Evolutionary conservation across 2,888 invertebrate species (phyloP).

Genomic region (Unio delphinus): DNA sequence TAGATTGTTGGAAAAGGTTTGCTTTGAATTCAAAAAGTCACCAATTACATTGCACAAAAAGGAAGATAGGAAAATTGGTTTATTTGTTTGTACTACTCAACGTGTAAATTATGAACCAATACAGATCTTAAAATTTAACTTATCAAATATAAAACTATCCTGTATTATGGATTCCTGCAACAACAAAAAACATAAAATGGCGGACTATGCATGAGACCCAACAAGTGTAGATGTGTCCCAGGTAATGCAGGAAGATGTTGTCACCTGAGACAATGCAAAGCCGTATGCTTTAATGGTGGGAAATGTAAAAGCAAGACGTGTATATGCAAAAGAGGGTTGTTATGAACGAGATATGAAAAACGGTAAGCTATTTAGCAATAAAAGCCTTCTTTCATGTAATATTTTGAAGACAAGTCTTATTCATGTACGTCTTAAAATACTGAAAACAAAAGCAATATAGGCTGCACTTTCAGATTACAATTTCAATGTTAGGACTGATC

Average conservation of each 20-base stretch:
- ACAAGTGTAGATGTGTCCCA: slow-evolving; percentile 56
- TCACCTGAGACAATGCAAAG: slow-evolving; percentile 27
- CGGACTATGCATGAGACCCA: slow-evolving; percentile 58
- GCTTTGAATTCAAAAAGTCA: too few relatives aligned
- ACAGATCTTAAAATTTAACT: neutral
- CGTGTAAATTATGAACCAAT: neutral
- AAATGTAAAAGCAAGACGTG: slow-evolving; percentile 91
- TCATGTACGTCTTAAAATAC: too few relatives aligned
- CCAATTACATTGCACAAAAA: too few relatives aligned
- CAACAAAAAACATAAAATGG: slow-evolving; percentile 55
- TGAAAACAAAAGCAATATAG: too few relatives aligned
- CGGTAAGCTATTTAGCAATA: slow-evolving; percentile 31
- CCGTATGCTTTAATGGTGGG: slow-evolving; percentile 90
- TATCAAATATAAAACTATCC: neutral
- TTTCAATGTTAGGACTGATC: too few relatives aligned
- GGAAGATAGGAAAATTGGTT: too few relatives aligned
- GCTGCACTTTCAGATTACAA: too few relatives aligned
- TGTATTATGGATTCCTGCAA: slow-evolving; percentile 80
- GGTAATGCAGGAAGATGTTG: slow-evolving; percentile 63
- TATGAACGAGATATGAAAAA: slow-evolving; percentile 91
- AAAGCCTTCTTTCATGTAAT: too few relatives aligned
- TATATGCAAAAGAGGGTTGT: slow-evolving; percentile 86
- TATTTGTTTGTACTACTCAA: too few relatives aligned
- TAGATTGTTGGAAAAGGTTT: too few relatives aligned
- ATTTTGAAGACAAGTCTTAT: too few relatives aligned